Evolutionary conservation across 1,140 invertebrate species (phyloP), one percentile per base, ranked within the genome.

Genomic region (Mactra quadrangularis): DNA sequence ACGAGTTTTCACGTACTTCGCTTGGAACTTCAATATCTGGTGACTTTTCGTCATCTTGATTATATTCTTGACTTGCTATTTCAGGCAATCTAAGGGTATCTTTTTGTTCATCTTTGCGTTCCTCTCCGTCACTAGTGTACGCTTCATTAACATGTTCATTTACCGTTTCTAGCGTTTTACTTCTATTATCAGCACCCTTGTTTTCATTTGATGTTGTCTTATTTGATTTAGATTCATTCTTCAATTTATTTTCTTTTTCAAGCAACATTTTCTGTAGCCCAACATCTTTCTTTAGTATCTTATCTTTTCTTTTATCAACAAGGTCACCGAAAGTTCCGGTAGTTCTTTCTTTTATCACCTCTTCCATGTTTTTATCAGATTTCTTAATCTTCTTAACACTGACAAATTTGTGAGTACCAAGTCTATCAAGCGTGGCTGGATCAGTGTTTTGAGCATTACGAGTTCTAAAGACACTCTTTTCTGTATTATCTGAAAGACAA

Each of bases 301-400:
- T 82, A 33, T 64, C 71, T 55, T 82, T 82, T 27, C 79, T 25
- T 45, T 66, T 74, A 41, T 74, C 47, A 3, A 84, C 38, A 38
- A 86, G 38, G n/a, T 70, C 62, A 38, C 70, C 59, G 29, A 86
- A 78, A 3, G 74, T 55, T 15, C 71, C 75, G 6, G 82, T 84
- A 25, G 71, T 74, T 41, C 77, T 52, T 50, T 86, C 85, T 45
- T 64, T 78, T 38, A 82, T 71, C 6, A 29, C 25, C 47, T 41
- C 33, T 3, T 72, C 59, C 3, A 41, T 52, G n/a, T n/a, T n/a
- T n/a, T n/a, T n/a, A 0, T 59, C 74, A n/a, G 27, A 53, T 52
- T 86, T 86, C 29, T 77, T 53, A 17, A 53, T 25, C 50, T 82
- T 84, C 57, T 84, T 84, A 19, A 82, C 75, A 27, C 57, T 77